phyloP scores from a whole-genome alignment of 1,140 invertebrate species.

The Oreohelix idahoensis region DNA sequence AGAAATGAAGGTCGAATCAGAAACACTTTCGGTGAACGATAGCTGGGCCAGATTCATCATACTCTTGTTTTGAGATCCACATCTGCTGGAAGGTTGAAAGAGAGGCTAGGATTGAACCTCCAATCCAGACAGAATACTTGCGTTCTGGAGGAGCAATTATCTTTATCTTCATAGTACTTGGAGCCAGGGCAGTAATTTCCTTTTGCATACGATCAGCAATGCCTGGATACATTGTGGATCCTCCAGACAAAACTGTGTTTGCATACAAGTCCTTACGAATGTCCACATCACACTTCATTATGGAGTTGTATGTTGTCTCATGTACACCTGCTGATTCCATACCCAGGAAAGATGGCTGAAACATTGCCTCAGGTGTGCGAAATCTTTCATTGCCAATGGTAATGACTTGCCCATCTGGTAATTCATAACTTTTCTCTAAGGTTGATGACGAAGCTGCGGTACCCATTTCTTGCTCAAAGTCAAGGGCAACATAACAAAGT shows the following conservation, averaged over 20 bases:
- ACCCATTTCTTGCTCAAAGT: conserved; percentile 86
- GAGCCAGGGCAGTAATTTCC: conserved; percentile 73
- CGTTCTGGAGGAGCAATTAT: conserved; percentile 72
- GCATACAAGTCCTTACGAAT: conserved; percentile 87
- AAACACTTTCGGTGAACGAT: conserved; percentile 10
- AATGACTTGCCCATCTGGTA: conserved; percentile 59
- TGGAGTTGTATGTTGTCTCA: conserved; percentile 87
- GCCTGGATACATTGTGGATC: conserved; percentile 82
- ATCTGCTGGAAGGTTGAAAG: conserved; percentile 75
- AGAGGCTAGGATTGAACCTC: conserved; percentile 71
- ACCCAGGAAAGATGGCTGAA: conserved; percentile 77
- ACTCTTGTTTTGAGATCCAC: conserved; percentile 68
- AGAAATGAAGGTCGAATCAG: background rate
- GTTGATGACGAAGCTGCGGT: conserved; percentile 80
- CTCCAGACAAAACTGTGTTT: conserved; percentile 90
- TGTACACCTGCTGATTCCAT: conserved; percentile 66
- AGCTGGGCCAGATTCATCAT: conserved; percentile 21
- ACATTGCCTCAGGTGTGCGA: conserved; percentile 77
- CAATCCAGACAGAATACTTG: conserved; percentile 67
- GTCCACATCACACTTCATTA: conserved; percentile 70
- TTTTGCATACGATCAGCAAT: conserved; percentile 73
- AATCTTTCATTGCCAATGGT: conserved; percentile 86
- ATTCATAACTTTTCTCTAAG: conserved; percentile 51
- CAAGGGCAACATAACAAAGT: conserved; percentile 26
- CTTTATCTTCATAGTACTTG: conserved; percentile 70